phyloP scores from a whole-genome alignment of 2,113 vertebrate species.

The Petrocephalus zakoni region DNA sequence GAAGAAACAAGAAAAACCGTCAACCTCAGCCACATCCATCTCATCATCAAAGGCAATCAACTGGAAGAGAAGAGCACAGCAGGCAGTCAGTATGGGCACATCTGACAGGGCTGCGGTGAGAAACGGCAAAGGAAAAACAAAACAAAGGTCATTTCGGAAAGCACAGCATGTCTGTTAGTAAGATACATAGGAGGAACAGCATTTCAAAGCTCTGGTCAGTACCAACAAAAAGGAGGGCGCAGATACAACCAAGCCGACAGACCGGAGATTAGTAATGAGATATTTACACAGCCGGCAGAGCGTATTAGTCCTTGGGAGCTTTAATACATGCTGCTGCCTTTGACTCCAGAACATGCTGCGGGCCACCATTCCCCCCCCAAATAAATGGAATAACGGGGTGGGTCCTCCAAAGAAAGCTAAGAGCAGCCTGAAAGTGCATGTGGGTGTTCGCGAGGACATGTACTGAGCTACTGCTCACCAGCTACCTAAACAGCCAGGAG shows the following conservation, averaged over 20 bases:
- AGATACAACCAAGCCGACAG: neutral
- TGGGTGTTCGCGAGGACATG: neutral
- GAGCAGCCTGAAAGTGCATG: neutral
- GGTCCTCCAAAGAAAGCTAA: neutral
- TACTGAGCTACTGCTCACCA: neutral
- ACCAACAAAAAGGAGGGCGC: neutral
- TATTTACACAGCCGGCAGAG: constrained; percentile 31
- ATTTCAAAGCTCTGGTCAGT: constrained; percentile 23
- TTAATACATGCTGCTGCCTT: constrained; percentile 35
- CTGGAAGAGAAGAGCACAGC: constrained; percentile 73
- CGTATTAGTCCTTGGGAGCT: constrained; percentile 16
- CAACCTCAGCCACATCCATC: constrained; percentile 96
- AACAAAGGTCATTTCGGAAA: neutral
- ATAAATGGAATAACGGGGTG: neutral
- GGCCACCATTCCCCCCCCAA: neutral
- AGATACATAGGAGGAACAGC: constrained; percentile 20
- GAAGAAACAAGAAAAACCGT: constrained; percentile 64
- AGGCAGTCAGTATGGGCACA: constrained; percentile 54
- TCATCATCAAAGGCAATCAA: constrained; percentile 93
- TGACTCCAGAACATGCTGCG: constrained; percentile 32
- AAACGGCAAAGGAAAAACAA: neutral
- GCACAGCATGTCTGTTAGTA: constrained; percentile 23
- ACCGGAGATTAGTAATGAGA: constrained; percentile 29
- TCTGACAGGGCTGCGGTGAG: constrained; percentile 2
- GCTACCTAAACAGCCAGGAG: neutral